These are phyloP conservation scores for Jaculus jaculus DNA, from an alignment of 2,113 vertebrate species.

Conservation along the genomic window DNA sequence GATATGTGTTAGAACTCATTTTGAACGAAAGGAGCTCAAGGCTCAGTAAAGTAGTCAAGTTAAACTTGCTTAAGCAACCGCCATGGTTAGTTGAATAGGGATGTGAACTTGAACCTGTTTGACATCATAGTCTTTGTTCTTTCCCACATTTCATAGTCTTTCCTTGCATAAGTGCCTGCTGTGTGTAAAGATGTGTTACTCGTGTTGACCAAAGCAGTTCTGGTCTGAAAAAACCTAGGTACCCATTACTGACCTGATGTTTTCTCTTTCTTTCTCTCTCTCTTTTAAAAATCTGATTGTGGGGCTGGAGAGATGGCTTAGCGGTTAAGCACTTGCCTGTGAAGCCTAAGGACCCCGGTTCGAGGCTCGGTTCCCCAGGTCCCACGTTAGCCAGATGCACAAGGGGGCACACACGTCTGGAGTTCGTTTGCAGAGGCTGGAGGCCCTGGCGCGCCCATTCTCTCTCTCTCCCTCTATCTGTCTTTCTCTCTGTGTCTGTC, in stretches of 20 bases:
- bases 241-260: background rate
- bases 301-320: no score
- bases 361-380: no score
- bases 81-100: background rate
- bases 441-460: no score
- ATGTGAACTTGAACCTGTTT: conserved; percentile 19
- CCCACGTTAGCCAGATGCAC: no score
- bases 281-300: no score
- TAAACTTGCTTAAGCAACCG: background rate
- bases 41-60: background rate
- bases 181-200: background rate
- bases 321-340: no score
- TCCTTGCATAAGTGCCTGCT: background rate
- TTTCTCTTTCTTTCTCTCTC: background rate
- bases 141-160: background rate
- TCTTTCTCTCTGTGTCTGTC: no score
- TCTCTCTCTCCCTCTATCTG: no score
- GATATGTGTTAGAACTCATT: background rate
- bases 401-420: no score
- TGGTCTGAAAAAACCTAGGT: background rate
- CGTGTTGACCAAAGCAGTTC: background rate
- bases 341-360: no score
- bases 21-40: background rate
- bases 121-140: background rate
- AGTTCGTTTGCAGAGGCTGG: no score